Conservation (phyloP, 2,888 invertebrate species). For the Tineola bisselliella region DNA sequence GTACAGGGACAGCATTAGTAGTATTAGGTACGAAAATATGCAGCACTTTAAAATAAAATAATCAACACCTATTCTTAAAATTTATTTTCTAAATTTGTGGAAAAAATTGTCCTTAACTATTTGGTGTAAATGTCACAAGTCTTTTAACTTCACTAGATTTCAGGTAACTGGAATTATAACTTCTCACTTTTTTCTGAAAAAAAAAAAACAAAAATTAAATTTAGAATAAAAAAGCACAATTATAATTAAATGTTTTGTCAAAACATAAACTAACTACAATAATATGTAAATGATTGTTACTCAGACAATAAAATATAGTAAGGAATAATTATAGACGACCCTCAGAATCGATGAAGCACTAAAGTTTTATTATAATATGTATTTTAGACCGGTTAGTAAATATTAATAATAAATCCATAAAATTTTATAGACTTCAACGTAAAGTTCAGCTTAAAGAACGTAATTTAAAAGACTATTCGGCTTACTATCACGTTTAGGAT, state of each 20-base stretch:
- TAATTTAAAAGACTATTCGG: too few species aligned
- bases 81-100: not conserved
- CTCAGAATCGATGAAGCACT: not conserved
- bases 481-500: too few species aligned
- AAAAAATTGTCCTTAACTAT: not conserved
- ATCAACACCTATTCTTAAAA: not conserved
- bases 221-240: too few species aligned
- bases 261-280: too few species aligned
- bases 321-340: not conserved
- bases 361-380: not conserved
- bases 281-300: too few species aligned
- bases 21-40: too few species aligned
- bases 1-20: too few species aligned
- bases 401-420: not conserved
- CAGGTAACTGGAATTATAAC: not conserved
- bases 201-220: not conserved
- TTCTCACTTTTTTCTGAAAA: not conserved
- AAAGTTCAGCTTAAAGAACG: too few species aligned
- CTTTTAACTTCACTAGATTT: slow-evolving; percentile 2
- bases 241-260: too few species aligned
- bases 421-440: too few species aligned
- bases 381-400: not conserved
- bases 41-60: not conserved
- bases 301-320: too few species aligned
- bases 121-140: not conserved